phyloP scores from a whole-genome alignment of 1,140 invertebrate species.

The Cylas formicarius region DNA sequence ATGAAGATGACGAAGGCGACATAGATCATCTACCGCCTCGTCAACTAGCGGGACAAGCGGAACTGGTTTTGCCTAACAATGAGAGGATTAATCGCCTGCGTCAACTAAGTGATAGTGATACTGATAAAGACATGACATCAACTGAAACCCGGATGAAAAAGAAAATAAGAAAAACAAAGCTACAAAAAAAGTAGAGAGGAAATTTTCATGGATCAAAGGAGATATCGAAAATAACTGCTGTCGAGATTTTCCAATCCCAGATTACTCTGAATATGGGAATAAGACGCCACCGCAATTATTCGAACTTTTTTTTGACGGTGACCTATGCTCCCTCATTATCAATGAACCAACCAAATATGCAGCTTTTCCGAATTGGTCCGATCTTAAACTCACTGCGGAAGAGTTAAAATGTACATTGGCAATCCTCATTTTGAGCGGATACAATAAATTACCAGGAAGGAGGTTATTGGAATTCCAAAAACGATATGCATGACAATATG shows the following conservation, averaged over 20 bases:
- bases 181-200: neutral
- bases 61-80: too few relatives aligned
- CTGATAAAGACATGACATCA: too few relatives aligned
- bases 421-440: slow-evolving; percentile 35
- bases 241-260: neutral
- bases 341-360: too few relatives aligned
- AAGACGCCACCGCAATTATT: slow-evolving; percentile 1
- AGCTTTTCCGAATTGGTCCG: too few relatives aligned
- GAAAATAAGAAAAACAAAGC: neutral
- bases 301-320: slow-evolving; percentile 6
- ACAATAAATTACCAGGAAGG: slow-evolving; percentile 33
- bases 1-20: slow-evolving; percentile 12
- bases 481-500: slow-evolving; percentile 32
- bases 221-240: slow-evolving; percentile 1
- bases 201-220: too few relatives aligned
- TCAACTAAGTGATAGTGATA: neutral
- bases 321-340: too few relatives aligned
- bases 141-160: neutral
- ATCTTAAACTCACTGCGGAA: neutral
- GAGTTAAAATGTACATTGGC: slow-evolving; percentile 19
- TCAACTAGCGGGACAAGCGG: slow-evolving; percentile 1
- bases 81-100: neutral
- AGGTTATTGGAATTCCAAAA: slow-evolving; percentile 34
- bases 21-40: slow-evolving; percentile 6
- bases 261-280: too few relatives aligned